Evolutionary conservation across 2,888 invertebrate genomes (phyloP).

Genomic region (Acrobasis repandana): DNA sequence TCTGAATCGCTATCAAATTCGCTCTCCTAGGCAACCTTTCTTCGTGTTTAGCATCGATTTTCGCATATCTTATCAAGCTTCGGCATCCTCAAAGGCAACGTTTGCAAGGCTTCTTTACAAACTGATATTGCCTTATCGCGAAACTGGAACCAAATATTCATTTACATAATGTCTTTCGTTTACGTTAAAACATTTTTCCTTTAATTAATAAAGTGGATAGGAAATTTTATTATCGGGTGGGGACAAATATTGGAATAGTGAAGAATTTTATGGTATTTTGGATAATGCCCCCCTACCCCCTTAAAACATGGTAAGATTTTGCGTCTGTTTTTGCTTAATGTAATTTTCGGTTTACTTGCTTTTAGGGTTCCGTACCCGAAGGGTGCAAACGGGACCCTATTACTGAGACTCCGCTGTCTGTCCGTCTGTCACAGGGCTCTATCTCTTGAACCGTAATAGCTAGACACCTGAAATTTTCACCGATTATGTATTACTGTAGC

Average conservation of each 20-base stretch:
- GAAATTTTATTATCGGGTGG: background rate
- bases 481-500: too few species aligned
- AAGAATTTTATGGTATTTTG: background rate
- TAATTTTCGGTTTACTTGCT: too few species aligned
- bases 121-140: background rate
- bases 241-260: background rate
- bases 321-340: background rate
- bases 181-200: background rate
- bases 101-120: constrained; percentile 1
- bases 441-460: too few species aligned
- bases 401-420: too few species aligned
- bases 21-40: background rate
- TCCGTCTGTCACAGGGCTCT: too few species aligned
- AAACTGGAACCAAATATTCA: constrained; percentile 4
- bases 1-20: background rate
- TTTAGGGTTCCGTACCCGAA: too few species aligned
- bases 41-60: constrained; percentile 6
- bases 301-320: background rate
- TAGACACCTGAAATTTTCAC: too few species aligned
- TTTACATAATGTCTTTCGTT: constrained; percentile 4
- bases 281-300: background rate
- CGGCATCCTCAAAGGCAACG: constrained; percentile 2
- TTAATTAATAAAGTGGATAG: background rate
- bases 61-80: constrained; percentile 4
- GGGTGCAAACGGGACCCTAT: too few species aligned